Base-by-base conservation (phyloP, 2,888 invertebrate genomes). In the Tetragonisca angustula region DNA sequence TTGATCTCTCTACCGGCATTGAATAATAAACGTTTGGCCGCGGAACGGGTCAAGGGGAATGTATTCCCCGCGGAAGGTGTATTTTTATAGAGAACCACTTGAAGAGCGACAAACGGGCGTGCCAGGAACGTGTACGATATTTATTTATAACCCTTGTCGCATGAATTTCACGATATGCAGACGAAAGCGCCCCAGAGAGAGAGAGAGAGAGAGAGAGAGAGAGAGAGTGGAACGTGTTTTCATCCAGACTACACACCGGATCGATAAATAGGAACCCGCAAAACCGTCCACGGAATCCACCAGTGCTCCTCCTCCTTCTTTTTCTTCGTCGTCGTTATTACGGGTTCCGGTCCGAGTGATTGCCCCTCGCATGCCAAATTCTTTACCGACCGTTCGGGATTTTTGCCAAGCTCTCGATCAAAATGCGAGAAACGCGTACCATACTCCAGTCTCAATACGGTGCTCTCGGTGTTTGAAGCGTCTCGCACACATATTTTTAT, bases 61-160 rank as follows among this genome's bases (percentile, higher is more conserved):
- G 72, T 76, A 74, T 83, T 80, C 83, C 83, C 78, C 61, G 69
- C 76, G 81, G 84, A 80, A 64, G 83, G 70, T 76, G 80, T 90
- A 89, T 90, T 90, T 89, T 90, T 88, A 86, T 85, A 76, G 79
- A 69, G 73, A 83, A 73, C 65, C 81, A 86, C 82, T 86, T 83
- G 83, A 83, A 72, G 78, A 86, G 81, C 88, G 87, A 84, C 84
- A 86, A 89, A 82, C 86, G 79, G 79, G 79, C 83, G 67, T 73
- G 68, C 84, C 80, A 75, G 69, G 79, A 74, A 70, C 80, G 82
- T 32, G 0, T 69, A 85, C 85, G 85, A 87, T 86, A 83, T 84
- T 90, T 91, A 91, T 91, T 91, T 90, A 91, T 91, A 91, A 83
- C 74, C 79, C 67, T 68, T 71, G 87, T 89, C 86, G 86, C 83